Percentiles rank a stretch among this genome's conserved stretches.
phyloP scores from a whole-genome alignment of 2,113 vertebrate species.

The Hippolais icterina region DNA sequence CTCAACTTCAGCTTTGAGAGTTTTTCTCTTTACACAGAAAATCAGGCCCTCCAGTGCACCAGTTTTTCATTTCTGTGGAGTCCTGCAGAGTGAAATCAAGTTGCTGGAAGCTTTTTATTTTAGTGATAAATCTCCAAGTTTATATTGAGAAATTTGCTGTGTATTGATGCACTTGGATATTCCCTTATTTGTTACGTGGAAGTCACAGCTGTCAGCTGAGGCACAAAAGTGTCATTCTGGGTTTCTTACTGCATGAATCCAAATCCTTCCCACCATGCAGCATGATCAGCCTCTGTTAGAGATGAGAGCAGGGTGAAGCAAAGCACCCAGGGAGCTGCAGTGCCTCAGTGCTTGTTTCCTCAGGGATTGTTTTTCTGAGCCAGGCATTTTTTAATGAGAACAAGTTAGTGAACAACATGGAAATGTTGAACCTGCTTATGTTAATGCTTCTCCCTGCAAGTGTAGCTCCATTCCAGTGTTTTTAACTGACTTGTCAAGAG shows the following conservation, averaged over 20 bases:
- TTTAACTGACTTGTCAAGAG: background rate
- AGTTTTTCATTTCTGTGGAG: background rate
- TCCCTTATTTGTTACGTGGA: background rate
- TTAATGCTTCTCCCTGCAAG: background rate
- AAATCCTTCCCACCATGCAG: background rate
- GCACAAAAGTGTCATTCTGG: background rate
- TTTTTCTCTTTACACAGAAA: background rate
- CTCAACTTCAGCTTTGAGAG: background rate
- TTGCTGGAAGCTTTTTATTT: background rate
- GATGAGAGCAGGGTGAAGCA: background rate
- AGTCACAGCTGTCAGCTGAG: background rate
- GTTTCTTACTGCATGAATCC: background rate
- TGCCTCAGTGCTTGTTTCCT: background rate
- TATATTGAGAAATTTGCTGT: background rate
- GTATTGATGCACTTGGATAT: background rate
- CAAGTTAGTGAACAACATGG: background rate
- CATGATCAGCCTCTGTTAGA: background rate
- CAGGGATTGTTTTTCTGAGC: background rate
- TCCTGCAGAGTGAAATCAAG: background rate
- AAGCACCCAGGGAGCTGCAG: background rate
- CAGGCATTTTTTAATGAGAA: background rate
- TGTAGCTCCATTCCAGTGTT: background rate
- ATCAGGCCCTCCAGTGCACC: background rate
- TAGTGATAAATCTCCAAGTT: background rate
- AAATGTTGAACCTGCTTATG: fast-evolving